Conservation (phyloP, 2,797 vertebrate species). For the Falco naumanni region DNA sequence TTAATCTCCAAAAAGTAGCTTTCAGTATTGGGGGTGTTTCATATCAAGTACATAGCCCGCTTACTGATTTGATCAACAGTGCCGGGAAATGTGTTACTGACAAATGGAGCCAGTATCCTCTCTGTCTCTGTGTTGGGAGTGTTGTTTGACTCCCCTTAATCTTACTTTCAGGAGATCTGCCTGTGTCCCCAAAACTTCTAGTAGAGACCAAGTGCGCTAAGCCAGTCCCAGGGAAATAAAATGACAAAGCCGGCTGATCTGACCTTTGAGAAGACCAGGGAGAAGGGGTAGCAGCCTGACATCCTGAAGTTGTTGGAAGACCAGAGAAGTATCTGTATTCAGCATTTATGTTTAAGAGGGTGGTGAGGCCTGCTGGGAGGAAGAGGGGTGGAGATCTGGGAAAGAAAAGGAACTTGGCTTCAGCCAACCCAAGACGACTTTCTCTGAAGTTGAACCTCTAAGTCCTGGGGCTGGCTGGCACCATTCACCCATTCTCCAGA, state of each 20-base stretch:
- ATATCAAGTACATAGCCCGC: neutral
- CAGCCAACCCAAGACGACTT: neutral
- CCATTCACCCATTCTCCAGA: fast-evolving
- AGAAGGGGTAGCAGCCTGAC: neutral
- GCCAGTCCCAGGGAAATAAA: neutral
- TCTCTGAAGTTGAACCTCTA: neutral
- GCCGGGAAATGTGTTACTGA: neutral
- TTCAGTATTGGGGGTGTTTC: neutral
- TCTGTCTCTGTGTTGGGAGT: neutral
- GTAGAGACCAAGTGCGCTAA: neutral
- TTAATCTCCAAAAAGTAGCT: neutral
- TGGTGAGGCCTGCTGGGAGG: neutral
- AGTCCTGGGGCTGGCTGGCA: neutral
- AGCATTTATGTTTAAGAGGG: neutral
- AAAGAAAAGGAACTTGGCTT: neutral
- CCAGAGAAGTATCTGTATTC: neutral
- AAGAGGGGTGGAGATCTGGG: neutral
- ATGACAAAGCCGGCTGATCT: neutral
- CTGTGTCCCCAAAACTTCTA: neutral
- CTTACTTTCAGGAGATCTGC: neutral
- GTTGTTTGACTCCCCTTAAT: neutral
- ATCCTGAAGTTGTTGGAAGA: neutral
- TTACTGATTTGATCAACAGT: neutral
- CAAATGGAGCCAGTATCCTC: neutral
- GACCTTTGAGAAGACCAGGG: neutral